These are phyloP conservation scores for Cliona cf. orientalis DNA, from an alignment of 37 sponge, comb jelly and placozoan genomes.

Conservation along the genomic window DNA sequence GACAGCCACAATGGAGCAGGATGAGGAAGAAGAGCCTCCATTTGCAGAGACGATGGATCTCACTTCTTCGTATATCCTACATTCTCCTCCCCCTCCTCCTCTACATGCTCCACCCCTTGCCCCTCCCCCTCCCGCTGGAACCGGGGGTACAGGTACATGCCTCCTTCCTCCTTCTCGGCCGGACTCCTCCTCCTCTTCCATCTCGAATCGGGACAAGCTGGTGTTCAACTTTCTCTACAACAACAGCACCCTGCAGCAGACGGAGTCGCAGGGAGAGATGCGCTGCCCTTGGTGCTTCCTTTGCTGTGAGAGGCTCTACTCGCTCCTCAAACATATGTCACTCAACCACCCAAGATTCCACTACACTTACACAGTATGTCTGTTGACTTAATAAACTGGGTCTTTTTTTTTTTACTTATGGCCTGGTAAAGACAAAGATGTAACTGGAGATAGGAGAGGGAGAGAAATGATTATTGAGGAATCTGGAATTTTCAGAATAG, in stretches of 20 bases:
- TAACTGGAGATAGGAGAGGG: no score
- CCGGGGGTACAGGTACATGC: not conserved
- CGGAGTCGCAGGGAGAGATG: slow-evolving; percentile 56
- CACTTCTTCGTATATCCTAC: no score
- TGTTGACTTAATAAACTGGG: no score
- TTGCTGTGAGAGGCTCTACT: slow-evolving; percentile 55
- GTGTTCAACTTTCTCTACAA: slow-evolving; percentile 89
- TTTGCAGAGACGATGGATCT: no score
- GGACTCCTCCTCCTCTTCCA: not conserved
- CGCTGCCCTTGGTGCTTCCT: slow-evolving; percentile 88
- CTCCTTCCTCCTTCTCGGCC: not conserved
- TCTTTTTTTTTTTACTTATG: no score
- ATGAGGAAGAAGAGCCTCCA: no score
- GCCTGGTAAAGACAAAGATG: no score
- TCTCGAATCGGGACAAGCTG: not conserved
- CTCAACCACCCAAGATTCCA: slow-evolving; percentile 82
- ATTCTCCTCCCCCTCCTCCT: not conserved
- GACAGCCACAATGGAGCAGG: no score
- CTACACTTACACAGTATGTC: slow-evolving; percentile 77
- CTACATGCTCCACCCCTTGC: not conserved
- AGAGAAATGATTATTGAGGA: no score
- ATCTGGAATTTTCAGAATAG: no score
- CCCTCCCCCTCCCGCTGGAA: no score
- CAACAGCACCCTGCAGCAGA: slow-evolving; percentile 82
- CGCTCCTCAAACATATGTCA: slow-evolving; percentile 81